Conservation (phyloP, 1,140 invertebrate genomes). For the Nasonia vitripennis region DNA sequence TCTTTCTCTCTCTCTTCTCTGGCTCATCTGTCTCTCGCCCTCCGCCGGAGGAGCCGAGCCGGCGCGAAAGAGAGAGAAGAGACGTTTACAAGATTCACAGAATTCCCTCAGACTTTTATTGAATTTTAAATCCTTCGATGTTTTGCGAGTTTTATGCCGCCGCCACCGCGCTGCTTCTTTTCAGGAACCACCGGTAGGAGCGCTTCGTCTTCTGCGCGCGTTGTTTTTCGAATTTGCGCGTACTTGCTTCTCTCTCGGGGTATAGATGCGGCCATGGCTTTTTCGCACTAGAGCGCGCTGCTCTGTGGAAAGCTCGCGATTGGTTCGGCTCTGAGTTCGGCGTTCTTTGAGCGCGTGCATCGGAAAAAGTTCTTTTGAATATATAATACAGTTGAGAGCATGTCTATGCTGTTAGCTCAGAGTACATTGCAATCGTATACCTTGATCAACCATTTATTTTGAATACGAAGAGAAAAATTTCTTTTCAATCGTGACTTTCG, state of each 20-base stretch:
- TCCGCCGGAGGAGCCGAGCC: neutral
- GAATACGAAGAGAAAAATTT: too few species aligned
- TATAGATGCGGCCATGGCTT: neutral
- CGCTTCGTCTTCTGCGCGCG: neutral
- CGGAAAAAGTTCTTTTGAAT: too few species aligned
- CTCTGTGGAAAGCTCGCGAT: neutral
- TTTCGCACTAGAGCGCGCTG: neutral
- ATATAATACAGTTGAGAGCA: too few species aligned
- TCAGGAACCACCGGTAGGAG: neutral
- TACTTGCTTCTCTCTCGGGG: neutral
- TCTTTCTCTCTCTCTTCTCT: neutral
- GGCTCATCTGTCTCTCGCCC: neutral
- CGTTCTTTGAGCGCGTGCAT: neutral
- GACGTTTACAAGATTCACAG: slow-evolving; percentile 54
- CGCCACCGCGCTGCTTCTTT: neutral
- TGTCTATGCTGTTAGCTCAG: too few species aligned
- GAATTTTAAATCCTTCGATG: slow-evolving; percentile 54
- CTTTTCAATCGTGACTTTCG: too few species aligned
- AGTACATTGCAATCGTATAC: too few species aligned
- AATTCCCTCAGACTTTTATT: slow-evolving; percentile 54
- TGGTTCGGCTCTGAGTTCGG: neutral
- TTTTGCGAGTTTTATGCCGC: slow-evolving; percentile 44
- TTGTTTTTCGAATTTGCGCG: slow-evolving; percentile 2
- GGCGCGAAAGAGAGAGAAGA: neutral
- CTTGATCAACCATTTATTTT: too few species aligned